phyloP scores from a whole-genome alignment of 2,113 vertebrate species.

The Dolichallabes microphthalmus region DNA sequence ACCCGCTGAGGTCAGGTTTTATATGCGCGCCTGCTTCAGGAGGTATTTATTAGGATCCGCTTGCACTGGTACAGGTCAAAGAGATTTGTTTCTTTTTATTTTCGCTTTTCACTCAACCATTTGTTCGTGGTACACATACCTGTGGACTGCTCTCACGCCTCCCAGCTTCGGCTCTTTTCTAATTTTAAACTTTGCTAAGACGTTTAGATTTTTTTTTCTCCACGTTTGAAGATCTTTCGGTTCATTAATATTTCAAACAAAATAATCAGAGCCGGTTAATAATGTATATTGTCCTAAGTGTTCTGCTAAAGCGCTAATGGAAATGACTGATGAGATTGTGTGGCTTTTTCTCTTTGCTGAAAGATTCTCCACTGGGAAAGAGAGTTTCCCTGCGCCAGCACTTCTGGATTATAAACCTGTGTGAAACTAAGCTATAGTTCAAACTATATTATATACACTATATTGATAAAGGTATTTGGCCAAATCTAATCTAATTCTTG shows the following conservation, averaged over 20 bases:
- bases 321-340: slow-evolving; percentile 8
- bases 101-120: slow-evolving; percentile 22
- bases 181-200: neutral
- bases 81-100: slow-evolving; percentile 48
- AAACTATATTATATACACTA: neutral
- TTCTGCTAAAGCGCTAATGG: slow-evolving; percentile 23
- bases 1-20: slow-evolving; percentile 20
- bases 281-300: slow-evolving; percentile 34
- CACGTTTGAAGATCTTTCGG: neutral
- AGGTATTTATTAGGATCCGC: slow-evolving; percentile 56
- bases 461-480: too few relatives aligned
- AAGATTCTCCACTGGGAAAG: neutral
- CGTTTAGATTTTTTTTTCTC: neutral
- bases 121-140: slow-evolving; percentile 5
- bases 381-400: neutral
- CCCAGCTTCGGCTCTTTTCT: neutral
- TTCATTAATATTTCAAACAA: slow-evolving; percentile 26
- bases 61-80: slow-evolving; percentile 27
- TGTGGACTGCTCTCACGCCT: neutral
- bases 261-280: slow-evolving; percentile 32
- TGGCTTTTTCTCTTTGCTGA: slow-evolving; percentile 18
- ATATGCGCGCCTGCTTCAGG: slow-evolving; percentile 52
- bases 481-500: too few relatives aligned
- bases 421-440: neutral
- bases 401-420: slow-evolving; percentile 8